phyloP scores from a whole-genome alignment of 2,888 invertebrate species.

The Cryptus viduatorius region DNA sequence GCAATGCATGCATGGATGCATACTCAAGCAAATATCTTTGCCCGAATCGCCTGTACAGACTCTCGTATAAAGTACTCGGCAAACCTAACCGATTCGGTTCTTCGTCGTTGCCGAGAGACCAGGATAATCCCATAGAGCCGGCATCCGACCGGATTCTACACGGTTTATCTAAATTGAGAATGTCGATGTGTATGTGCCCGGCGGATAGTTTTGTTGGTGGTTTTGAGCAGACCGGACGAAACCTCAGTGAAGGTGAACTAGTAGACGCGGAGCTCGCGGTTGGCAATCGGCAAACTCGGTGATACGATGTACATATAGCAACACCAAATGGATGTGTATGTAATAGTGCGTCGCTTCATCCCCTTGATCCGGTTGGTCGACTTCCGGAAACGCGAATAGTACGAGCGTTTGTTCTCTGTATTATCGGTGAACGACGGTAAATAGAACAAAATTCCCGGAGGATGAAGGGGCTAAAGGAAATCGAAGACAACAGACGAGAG shows the following conservation, averaged over 20 bases:
- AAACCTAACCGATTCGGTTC: conserved; percentile 51
- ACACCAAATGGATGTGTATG: background rate
- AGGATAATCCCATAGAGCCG: conserved; percentile 45
- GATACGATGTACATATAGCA: conserved; percentile 4
- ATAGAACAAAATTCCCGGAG: conserved; percentile 9
- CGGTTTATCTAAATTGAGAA: conserved; percentile 22
- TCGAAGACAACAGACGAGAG: conserved; percentile 54
- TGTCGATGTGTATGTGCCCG: conserved; percentile 14
- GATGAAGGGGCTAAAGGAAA: background rate
- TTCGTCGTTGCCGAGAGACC: conserved; percentile 35
- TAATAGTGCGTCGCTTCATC: conserved; percentile 18
- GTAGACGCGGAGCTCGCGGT: conserved; percentile 6
- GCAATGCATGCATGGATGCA: conserved; percentile 45
- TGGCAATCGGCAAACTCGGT: conserved; percentile 22
- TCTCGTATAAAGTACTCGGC: conserved; percentile 40
- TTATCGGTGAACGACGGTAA: conserved; percentile 7
- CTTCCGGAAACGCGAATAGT: conserved; percentile 25
- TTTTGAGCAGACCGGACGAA: conserved; percentile 32
- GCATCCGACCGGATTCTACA: conserved; percentile 27
- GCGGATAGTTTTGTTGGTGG: conserved; percentile 41
- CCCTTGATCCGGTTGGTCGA: conserved; percentile 8
- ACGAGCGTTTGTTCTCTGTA: conserved; percentile 23
- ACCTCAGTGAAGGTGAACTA: conserved; percentile 28
- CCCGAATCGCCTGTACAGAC: conserved; percentile 2
- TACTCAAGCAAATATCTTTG: conserved; percentile 59